Evolutionary conservation across 2,888 invertebrate genomes (phyloP).

Genomic region (Tryphoninae sp.): DNA sequence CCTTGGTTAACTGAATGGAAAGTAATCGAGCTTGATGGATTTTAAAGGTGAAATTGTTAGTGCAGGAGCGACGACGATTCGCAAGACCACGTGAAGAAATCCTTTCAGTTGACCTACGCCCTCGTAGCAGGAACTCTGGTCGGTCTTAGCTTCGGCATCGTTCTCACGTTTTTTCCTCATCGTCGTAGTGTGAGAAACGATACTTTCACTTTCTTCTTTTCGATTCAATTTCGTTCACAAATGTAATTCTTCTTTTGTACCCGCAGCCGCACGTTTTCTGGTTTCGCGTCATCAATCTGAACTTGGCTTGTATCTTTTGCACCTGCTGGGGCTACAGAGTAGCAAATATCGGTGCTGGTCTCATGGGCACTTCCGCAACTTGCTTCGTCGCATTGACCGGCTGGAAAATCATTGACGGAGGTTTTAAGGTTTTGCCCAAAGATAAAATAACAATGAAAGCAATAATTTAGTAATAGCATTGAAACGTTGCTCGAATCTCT

Average conservation of each 20-base stretch:
- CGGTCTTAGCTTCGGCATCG: conserved; percentile 84
- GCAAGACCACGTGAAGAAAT: conserved; percentile 39
- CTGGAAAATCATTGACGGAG: conserved; percentile 56
- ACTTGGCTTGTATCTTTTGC: conserved; percentile 55
- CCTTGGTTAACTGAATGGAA: background rate
- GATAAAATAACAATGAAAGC: too few species aligned
- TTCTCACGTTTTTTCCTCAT: conserved; percentile 84
- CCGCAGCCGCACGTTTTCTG: conserved; percentile 54
- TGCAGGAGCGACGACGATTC: conserved; percentile 51
- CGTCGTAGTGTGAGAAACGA: conserved; percentile 74
- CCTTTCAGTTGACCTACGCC: conserved; percentile 77
- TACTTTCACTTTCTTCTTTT: background rate
- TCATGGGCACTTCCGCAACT: conserved; percentile 56
- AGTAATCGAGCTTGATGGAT: background rate
- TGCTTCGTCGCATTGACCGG: conserved; percentile 60
- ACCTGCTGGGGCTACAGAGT: conserved; percentile 77
- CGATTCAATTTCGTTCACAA: background rate
- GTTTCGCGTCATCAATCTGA: conserved; percentile 59
- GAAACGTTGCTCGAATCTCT: background rate
- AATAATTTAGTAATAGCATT: background rate
- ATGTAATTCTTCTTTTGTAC: background rate
- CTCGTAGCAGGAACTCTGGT: conserved; percentile 84
- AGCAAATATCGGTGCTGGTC: conserved; percentile 82
- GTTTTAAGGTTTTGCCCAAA: conserved; percentile 40
- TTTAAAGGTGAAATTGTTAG: conserved; percentile 10